These are phyloP conservation scores for Papilio elwesi DNA, from an alignment of 2,888 invertebrate genomes.

Conservation along the genomic window DNA sequence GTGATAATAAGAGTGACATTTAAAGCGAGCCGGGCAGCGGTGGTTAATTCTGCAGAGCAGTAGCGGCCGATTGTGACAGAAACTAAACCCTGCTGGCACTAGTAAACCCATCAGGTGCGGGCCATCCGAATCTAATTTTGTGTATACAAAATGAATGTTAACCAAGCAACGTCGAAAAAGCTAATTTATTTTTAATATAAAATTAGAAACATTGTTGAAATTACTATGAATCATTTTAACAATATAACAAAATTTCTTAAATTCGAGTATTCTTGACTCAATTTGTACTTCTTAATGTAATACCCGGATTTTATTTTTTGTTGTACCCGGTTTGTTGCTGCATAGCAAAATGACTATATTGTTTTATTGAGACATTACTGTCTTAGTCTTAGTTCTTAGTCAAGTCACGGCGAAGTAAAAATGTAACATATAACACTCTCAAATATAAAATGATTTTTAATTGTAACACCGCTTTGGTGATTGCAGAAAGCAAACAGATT, in stretches of 20 bases:
- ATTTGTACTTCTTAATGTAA: too few species aligned
- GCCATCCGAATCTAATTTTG: slow-evolving; percentile 65
- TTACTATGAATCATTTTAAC: too few species aligned
- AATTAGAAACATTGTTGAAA: too few species aligned
- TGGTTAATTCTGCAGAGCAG: slow-evolving; percentile 80
- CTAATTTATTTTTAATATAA: slow-evolving; percentile 22
- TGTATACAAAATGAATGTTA: slow-evolving; percentile 43
- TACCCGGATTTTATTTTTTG: too few species aligned
- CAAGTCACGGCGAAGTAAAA: too few species aligned
- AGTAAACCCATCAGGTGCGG: slow-evolving; percentile 79
- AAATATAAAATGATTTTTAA: slow-evolving; percentile 47
- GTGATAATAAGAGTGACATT: slow-evolving; percentile 84
- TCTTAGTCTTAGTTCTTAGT: too few species aligned
- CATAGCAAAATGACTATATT: too few species aligned
- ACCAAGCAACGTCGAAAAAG: slow-evolving; percentile 3
- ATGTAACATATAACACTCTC: slow-evolving; percentile 20
- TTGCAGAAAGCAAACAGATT: slow-evolving; percentile 52
- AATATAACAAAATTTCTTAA: too few species aligned
- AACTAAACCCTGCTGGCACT: slow-evolving; percentile 79
- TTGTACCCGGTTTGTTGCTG: too few species aligned
- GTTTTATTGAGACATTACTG: too few species aligned
- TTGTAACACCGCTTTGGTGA: slow-evolving; percentile 32
- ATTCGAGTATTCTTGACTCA: too few species aligned
- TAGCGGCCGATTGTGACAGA: slow-evolving; percentile 77
- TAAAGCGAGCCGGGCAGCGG: slow-evolving; percentile 68